Evolutionary conservation across 2,888 invertebrate species (phyloP), one percentile per base, ranked within the genome.

Genomic region (Heliconius aoede): DNA sequence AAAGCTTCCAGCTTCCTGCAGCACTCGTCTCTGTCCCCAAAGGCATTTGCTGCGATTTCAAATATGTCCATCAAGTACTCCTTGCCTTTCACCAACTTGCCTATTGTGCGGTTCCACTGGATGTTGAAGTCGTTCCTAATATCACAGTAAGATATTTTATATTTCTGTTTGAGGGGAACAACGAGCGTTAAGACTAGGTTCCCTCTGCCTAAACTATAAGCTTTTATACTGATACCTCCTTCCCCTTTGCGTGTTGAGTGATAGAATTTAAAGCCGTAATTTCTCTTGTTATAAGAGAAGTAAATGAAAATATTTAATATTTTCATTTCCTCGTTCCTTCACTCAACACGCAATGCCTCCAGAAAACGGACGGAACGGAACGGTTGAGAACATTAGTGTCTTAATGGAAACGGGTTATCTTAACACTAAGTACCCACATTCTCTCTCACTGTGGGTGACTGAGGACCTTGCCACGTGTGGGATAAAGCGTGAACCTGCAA

Each of bases 61-160:
- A 98, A 97, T 74, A 98, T 95, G 83, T 98, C 98, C 89, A 97
- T 96, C 86, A 98, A 97, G 82, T 97, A 96, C 86, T 96, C 96
- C 86, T 98, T 97, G 24, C 98, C 97, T 68, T 95, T 95, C 79
- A 96, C 96, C 80, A 98, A 94, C 84, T 97, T 97, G 13, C 95
- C 95, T 72, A 97, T 96, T 78, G 97, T 95, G 81, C 96, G 96
- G 85, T 97, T 96, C 96, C 98, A 98, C 84, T 97, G 95, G 71
- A 96, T 95, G 86, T 98, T 98, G 89, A 98, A 98, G 83, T 96
- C 96, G 1, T 96, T 95, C 80, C 98, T 96, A 83, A 9, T 60
- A n/a, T n/a, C 3, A 55, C 55, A 55, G 18, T 46, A 1, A 46
- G 18, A 46, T 18, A 18, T 40, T 32, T 9, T 32, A 2, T 51